Evolutionary conservation across 64 coral and sea anemone genomes (phyloP), one percentile per base, ranked within the genome.

Genomic region (Dendronephthya gigantea): DNA sequence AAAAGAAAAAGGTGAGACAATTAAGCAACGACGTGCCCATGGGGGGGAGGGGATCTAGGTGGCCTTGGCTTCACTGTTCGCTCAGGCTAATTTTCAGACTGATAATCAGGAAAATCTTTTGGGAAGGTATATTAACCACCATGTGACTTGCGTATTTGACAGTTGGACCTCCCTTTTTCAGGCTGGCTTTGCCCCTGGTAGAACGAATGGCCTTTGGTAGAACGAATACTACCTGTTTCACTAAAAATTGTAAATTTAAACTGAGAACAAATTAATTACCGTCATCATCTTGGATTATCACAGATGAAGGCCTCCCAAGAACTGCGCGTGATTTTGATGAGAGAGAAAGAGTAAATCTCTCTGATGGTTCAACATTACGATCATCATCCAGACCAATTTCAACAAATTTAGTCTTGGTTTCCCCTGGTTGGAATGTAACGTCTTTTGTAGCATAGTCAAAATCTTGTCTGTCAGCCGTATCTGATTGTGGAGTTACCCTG

Each of bases 1-100:
- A 39, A 83, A n/a, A 83, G 41, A 83, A 83, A 39, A 39, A 83
- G 41, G 82, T 39, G 7, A 83, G 41, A 83, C 41, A 39, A 17
- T 83, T 83, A 31, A 83, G 82, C 82, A 31, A 0, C 82, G 35
- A 83, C 82, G n/a, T n/a, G n/a, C n/a, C n/a, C n/a, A n/a, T n/a
- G n/a, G n/a, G n/a, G n/a, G n/a, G n/a, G n/a, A n/a, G n/a, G n/a
- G n/a, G n/a, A n/a, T n/a, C n/a, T n/a, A n/a, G n/a, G n/a, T n/a
- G n/a, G n/a, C n/a, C n/a, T n/a, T n/a, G n/a, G n/a, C n/a, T n/a
- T n/a, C n/a, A n/a, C n/a, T n/a, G n/a, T n/a, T n/a, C n/a, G n/a
- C n/a, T n/a, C n/a, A n/a, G n/a, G n/a, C n/a, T n/a, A n/a, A n/a
- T n/a, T n/a, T n/a, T n/a, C n/a, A n/a, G n/a, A n/a, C n/a, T n/a